These are phyloP conservation scores for Callospermophilus lateralis DNA, from an alignment of 2,113 vertebrate species.

Conservation along the genomic window DNA sequence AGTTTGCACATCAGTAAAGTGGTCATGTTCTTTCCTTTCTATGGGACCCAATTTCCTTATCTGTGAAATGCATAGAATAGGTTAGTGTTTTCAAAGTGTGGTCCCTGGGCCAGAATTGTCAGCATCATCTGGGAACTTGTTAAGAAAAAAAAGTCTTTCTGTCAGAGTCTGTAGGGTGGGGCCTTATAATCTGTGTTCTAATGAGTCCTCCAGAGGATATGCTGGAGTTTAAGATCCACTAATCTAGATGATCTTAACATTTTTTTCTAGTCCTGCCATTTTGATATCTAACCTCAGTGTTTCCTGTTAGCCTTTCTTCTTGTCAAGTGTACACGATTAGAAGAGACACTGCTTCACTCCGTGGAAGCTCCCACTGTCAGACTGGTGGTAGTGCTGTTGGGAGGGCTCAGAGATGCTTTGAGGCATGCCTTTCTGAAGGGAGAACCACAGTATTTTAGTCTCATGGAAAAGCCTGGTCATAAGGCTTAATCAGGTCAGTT, in stretches of 20 bases:
- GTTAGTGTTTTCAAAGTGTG: constrained; percentile 24
- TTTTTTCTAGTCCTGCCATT: constrained; percentile 27
- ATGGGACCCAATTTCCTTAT: neutral
- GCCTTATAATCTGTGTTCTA: neutral
- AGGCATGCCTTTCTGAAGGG: neutral
- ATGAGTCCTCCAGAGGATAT: neutral
- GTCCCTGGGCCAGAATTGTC: neutral
- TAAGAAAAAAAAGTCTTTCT: constrained; percentile 30
- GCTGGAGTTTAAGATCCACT: constrained; percentile 29
- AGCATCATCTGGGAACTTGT: neutral
- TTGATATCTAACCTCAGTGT: neutral
- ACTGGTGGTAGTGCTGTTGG: neutral
- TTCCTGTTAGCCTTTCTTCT: neutral
- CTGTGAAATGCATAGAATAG: constrained; percentile 28
- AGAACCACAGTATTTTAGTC: neutral
- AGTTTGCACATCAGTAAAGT: constrained; percentile 40
- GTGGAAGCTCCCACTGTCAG: constrained; percentile 16
- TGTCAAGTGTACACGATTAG: neutral
- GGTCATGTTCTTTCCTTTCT: constrained; percentile 17
- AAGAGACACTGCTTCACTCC: neutral
- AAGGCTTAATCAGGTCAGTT: neutral
- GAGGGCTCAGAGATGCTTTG: neutral
- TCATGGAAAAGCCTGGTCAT: neutral
- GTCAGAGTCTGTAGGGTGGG: neutral
- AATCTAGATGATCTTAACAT: neutral